phyloP scores from a whole-genome alignment of 2,888 invertebrate species.

The Sinodicranocentrus sp. region DNA sequence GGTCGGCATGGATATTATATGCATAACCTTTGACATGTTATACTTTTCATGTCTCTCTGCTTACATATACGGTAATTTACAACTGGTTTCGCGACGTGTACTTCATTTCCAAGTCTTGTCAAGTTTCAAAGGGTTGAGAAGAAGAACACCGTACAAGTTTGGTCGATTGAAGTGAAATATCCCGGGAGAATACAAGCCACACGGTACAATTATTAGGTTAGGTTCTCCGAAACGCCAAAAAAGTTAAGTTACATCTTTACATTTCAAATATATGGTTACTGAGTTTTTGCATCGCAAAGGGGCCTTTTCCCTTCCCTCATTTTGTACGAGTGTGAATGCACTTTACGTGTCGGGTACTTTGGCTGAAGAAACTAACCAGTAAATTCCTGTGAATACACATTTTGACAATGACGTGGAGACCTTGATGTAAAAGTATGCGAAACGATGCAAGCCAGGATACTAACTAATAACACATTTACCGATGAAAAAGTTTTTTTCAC shows the following conservation, averaged over 20 bases:
- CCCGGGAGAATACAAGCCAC: background rate
- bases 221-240: conserved; percentile 12
- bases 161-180: conserved; percentile 25
- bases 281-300: background rate
- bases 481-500: no score
- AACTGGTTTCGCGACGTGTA: background rate
- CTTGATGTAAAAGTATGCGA: background rate
- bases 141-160: background rate
- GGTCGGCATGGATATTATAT: no score
- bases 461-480: no score
- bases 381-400: background rate
- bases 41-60: no score
- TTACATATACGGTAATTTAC: background rate
- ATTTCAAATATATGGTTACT: background rate
- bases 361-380: no score
- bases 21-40: no score
- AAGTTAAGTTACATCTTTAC: background rate
- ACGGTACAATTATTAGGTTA: conserved; percentile 51
- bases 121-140: conserved; percentile 10
- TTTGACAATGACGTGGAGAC: background rate
- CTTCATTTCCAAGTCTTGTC: conserved; percentile 22
- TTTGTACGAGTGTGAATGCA: no score
- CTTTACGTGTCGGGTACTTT: no score
- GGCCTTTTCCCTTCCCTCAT: no score
- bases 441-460: no score